These are phyloP conservation scores for Trididemnum clinides DNA, from an alignment of 23 tunicate species.

Conservation along the genomic window DNA sequence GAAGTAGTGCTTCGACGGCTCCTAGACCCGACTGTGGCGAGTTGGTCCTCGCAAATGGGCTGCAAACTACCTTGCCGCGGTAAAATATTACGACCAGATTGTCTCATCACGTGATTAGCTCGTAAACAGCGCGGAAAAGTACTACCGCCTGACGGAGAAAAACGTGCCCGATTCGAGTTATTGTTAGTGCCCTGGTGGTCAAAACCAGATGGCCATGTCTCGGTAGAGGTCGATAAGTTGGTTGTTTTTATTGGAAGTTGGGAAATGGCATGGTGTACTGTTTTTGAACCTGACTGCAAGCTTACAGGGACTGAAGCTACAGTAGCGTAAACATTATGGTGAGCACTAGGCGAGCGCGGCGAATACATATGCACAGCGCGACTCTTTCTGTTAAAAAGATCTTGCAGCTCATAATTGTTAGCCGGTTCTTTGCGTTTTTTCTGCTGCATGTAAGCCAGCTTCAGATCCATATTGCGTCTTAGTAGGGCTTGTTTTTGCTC, in stretches of 20 bases:
- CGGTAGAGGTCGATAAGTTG: no score
- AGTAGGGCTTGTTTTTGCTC: constrained; percentile 11
- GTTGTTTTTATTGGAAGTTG: not conserved
- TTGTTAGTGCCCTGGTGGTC: not conserved
- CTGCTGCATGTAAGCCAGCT: not conserved
- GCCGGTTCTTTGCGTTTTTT: not conserved
- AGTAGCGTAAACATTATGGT: not conserved
- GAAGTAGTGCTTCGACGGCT: not conserved
- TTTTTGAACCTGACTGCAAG: no score
- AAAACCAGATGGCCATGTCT: not conserved
- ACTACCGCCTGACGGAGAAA: not conserved
- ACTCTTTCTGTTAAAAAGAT: constrained; percentile 9
- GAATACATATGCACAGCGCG: constrained; percentile 9
- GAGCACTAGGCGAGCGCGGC: not conserved
- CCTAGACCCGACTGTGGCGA: not conserved
- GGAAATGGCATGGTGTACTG: not conserved
- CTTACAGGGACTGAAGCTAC: not conserved
- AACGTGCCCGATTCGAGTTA: not conserved
- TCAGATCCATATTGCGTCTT: not conserved
- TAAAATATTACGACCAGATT: not conserved
- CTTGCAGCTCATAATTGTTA: not conserved
- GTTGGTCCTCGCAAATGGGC: not conserved
- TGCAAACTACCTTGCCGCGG: not conserved
- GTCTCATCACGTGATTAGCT: not conserved
- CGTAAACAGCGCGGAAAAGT: constrained; percentile 27